Evolutionary conservation across 2,113 vertebrate species (phyloP).

Genomic region (Todiramphus chloris): DNA sequence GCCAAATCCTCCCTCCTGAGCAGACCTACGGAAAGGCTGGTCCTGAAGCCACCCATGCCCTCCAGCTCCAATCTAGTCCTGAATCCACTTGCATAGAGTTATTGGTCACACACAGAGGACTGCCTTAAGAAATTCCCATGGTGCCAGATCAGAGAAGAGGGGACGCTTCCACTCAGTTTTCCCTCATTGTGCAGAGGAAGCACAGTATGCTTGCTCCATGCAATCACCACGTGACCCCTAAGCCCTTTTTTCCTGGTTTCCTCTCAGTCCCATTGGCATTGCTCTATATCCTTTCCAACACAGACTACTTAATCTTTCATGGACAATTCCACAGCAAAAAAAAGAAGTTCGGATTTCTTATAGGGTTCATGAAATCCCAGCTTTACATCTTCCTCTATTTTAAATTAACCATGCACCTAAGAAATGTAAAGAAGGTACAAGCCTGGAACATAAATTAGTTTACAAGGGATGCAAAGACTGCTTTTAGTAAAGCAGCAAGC

Average conservation of each 20-base stretch:
- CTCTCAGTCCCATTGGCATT: not conserved
- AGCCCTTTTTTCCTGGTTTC: not conserved
- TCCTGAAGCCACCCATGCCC: fast-evolving
- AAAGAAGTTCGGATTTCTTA: not conserved
- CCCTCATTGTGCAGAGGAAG: not conserved
- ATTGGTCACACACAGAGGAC: not conserved
- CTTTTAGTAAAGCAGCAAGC: not conserved
- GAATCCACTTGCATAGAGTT: not conserved
- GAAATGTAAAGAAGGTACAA: not conserved
- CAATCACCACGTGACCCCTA: not conserved
- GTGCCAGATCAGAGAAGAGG: not conserved
- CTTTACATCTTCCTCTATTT: not conserved
- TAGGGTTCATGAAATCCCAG: not conserved
- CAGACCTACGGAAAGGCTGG: not conserved
- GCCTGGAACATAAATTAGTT: not conserved
- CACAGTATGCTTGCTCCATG: fast-evolving
- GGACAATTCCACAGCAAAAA: not conserved
- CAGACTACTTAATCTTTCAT: not conserved
- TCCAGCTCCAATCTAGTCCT: not conserved
- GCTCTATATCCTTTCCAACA: not conserved
- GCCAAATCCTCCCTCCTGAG: not conserved
- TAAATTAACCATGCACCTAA: not conserved
- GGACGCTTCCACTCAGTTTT: not conserved
- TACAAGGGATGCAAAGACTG: not conserved
- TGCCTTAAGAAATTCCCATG: not conserved